Evolutionary conservation across 2,797 vertebrate genomes (phyloP), one percentile per base, ranked within the genome.

Genomic region (Ammospiza maritima): DNA sequence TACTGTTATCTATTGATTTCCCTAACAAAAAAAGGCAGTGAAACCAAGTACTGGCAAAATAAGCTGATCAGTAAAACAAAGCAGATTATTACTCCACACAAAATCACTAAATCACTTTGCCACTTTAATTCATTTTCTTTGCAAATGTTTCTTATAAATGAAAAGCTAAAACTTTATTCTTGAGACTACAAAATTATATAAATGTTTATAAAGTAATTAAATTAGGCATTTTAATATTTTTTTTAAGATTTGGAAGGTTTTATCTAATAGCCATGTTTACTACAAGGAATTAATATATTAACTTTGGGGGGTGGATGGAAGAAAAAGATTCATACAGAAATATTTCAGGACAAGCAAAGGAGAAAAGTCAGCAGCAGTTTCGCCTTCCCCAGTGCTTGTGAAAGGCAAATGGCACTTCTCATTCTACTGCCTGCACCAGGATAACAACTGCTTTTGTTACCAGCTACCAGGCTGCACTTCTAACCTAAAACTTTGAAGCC

Each of bases 111-210:
- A 44, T 83, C 42, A 44, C 23, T 90, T 62, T 56, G 23, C 73
- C 54, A 83, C 69, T 84, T 93, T 34, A 95, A 95, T 61, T 90
- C 7, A 42, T 85, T 93, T 91, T 89, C 40, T 44, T 84, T 77
- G 48, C 26, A 73, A 89, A 69, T 66, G 15, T 74, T 94, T 85
- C 66, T 88, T 70, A 72, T 26, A 93, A 88, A 89, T 82, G 64
- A 57, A 96, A 89, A 89, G 93, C 32, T 74, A 70, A 94, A 88
- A 76, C 53, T 81, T 90, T 64, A 36, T 60, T 74, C 75, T 56
- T 2, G 6, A 95, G 62, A 93, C 48, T 48, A 79, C 54, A 76
- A 81, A 73, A 66, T 40, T 3, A 81, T 15, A 90, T 10, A 69
- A 88, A 66, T 38, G 16, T 75, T 91, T 88, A 84, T 29, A 80